Conservation (phyloP, 2,888 invertebrate genomes). For the Lasioglossum vierecki region DNA sequence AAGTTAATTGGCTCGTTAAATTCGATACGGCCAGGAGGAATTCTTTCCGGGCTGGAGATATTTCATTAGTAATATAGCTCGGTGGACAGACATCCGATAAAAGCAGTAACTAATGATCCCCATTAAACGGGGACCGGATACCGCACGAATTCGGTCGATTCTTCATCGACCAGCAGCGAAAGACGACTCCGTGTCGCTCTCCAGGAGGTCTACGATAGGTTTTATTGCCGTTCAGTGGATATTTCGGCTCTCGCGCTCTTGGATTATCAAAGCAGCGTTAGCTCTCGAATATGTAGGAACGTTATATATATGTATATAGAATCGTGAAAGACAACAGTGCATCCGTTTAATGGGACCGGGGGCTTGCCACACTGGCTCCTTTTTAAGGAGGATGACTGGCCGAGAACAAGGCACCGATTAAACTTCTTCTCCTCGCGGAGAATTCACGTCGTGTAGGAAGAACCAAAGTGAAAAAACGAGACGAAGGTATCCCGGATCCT, state of each 20-base stretch:
- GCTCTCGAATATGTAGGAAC: constrained; percentile 4
- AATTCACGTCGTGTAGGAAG: constrained; percentile 23
- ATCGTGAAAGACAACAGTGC: constrained; percentile 58
- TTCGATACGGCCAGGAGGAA: constrained; percentile 1
- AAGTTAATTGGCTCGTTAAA: constrained; percentile 46
- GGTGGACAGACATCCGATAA: constrained; percentile 47
- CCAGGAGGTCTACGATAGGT: constrained; percentile 65
- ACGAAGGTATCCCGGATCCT: neutral
- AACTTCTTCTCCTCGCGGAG: constrained; percentile 42
- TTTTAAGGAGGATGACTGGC: constrained; percentile 55
- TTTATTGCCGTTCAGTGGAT: constrained; percentile 56
- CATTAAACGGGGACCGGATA: constrained; percentile 54
- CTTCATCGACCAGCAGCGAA: constrained; percentile 55
- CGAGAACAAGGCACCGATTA: constrained; percentile 58
- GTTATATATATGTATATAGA: constrained; percentile 40
- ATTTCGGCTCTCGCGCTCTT: constrained; percentile 38
- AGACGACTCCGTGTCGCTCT: constrained; percentile 55
- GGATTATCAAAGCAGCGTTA: constrained; percentile 47
- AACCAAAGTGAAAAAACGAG: neutral
- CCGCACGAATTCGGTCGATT: constrained; percentile 56
- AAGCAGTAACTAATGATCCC: constrained; percentile 57
- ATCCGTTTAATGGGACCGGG: constrained; percentile 54
- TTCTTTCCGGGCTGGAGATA: constrained; percentile 16
- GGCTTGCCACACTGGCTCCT: constrained; percentile 32
- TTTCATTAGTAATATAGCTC: constrained; percentile 26